Evolutionary conservation across 2,797 vertebrate species (phyloP), one percentile per base, ranked within the genome.

Genomic region (Macropus fuliginosus): DNA sequence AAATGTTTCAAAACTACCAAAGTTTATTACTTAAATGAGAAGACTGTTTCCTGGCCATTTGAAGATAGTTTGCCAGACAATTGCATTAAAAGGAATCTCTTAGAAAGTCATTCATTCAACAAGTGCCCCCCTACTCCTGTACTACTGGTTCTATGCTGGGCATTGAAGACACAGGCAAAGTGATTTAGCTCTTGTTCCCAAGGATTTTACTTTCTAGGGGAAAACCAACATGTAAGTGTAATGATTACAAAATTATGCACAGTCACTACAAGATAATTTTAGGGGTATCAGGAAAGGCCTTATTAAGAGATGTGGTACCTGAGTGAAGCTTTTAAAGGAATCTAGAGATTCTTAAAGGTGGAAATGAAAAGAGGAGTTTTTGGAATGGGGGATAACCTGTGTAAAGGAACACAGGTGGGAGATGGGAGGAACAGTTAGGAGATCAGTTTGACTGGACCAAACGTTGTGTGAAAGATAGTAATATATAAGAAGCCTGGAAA

Each of bases 1-100:
- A 91, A 95, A 93, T 96, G 54, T 97, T 87, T 95, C 91, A 56
- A 95, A 40, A 31, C 59, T 93, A 91, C 56, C 56, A 31, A 46
- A 87, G 56, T 91, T 94, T 96, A 62, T 96, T 55, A 92, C 46
- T 54, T 93, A 18, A 92, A 31, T 95, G 46, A 92, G 91, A 56
- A 89, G 74, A n/a, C 52, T 81, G 34, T 92, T 96, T 92, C 27
- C 8, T 81, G 6, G 40, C 9, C n/a, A 81, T 2, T 40, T 74
- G 66, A 74, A 95, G 57, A 91, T 54, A 62, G 4, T 66, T 13
- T 91, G 74, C 74, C 40, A 81, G 74, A 24, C 24, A 81, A 8
- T 81, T 81, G 18, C 34, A 31, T 91, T 12, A 91, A 90, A 92
- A 92, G 66, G 54, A 24, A 12, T 55, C 27, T 91, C 46, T 57